phyloP scores from a whole-genome alignment of 2,113 vertebrate genomes.

The Paradoxurus hermaphroditus region DNA sequence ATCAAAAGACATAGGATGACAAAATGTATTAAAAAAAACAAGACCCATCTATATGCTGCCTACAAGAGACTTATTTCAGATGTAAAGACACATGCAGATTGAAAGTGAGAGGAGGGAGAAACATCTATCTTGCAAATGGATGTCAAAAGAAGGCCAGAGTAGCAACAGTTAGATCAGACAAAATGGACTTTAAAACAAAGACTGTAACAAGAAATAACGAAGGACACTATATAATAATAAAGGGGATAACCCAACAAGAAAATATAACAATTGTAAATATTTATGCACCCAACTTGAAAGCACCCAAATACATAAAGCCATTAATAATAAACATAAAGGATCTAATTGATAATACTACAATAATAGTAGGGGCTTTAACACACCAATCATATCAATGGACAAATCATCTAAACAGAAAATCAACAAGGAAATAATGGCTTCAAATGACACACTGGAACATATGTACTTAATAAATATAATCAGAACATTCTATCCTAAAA shows the following conservation, averaged over 20 bases:
- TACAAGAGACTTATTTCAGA: background rate
- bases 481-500: background rate
- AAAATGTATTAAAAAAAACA: background rate
- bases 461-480: background rate
- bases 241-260: background rate
- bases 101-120: background rate
- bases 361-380: background rate
- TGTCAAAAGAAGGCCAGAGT: background rate
- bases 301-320: background rate
- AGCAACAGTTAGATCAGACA: background rate
- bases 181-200: background rate
- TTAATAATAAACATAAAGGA: background rate
- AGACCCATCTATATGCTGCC: background rate
- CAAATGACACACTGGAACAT: background rate
- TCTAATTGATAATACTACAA: background rate
- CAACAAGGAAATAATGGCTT: background rate
- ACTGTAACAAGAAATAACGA: background rate
- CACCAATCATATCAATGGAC: background rate
- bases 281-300: background rate
- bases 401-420: background rate
- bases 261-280: background rate
- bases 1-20: background rate
- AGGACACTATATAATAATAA: background rate
- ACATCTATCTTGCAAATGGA: background rate
- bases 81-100: background rate